Evolutionary conservation across 2,888 invertebrate genomes (phyloP).

Genomic region (Trichopoda pennipes): DNA sequence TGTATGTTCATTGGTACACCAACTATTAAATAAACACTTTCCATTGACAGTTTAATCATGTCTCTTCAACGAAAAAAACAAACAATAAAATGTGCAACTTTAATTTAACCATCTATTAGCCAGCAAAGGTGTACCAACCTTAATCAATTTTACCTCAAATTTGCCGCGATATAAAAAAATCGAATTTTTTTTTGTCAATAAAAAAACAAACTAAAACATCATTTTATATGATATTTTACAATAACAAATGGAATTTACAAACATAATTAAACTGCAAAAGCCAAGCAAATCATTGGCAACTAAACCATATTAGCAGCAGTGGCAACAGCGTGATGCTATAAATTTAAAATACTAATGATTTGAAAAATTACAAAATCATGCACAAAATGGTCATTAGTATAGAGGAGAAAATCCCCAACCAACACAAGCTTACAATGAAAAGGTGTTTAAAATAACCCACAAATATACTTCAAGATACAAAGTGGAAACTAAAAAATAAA

Average conservation of each 20-base stretch:
- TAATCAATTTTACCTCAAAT: constrained; percentile 53
- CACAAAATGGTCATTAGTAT: constrained; percentile 69
- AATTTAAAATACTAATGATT: constrained; percentile 67
- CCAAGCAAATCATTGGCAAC: constrained; percentile 62
- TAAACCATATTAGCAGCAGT: constrained; percentile 60
- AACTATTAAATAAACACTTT: constrained; percentile 1
- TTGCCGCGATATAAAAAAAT: background rate
- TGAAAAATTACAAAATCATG: constrained; percentile 73
- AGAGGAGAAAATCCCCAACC: constrained; percentile 48
- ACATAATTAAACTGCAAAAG: constrained; percentile 65
- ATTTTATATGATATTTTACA: constrained; percentile 41
- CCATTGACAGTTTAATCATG: constrained; percentile 45
- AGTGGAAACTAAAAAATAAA: constrained; percentile 22
- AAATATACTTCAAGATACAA: constrained; percentile 18
- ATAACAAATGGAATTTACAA: constrained; percentile 53
- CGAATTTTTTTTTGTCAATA: constrained; percentile 1
- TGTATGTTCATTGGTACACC: background rate
- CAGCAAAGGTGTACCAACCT: constrained; percentile 43
- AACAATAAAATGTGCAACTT: constrained; percentile 45
- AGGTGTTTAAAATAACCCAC: constrained; percentile 42
- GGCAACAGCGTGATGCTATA: constrained; percentile 69
- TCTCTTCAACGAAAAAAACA: constrained; percentile 22
- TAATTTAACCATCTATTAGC: constrained; percentile 61
- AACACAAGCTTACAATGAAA: constrained; percentile 11
- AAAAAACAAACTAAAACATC: constrained; percentile 33